Evolutionary conservation across 2,888 invertebrate species (phyloP), one percentile per base, ranked within the genome.

Genomic region (Eurytoma adleriae): DNA sequence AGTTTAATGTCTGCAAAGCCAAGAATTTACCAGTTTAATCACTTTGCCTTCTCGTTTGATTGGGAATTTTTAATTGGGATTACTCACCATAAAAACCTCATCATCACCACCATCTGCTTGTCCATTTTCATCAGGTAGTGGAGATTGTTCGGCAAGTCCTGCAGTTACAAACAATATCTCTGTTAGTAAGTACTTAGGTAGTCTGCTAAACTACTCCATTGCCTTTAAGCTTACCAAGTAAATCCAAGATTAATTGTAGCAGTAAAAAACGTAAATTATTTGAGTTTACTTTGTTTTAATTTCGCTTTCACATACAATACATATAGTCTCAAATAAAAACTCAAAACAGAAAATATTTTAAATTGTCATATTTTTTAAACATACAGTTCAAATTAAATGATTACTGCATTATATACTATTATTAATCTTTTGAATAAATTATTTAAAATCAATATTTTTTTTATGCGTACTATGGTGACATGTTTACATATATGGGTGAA

Each of bases 81-180:
- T 56, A 90, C 92, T 92, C 91, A 97, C 97, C 96, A 97, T 97
- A 92, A 98, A 98, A 86, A 98, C 97, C 90, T 98, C 97, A 89
- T 98, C 97, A 90, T 98, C 98, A 83, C 96, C 96, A 83, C 95
- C 95, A 87, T 96, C 96, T 93, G 93, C 76, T 83, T 76, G 75
- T 30, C 84, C 93, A 91, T 94, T 93, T 92, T 93, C 93, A 93
- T 94, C 93, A 90, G 93, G 94, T 84, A 94, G 92, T 86, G 94
- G 61, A 27, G 79, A 93, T 89, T 94, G 93, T 87, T 95, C 95
- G 89, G 95, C 94, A 92, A 96, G 93, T 92, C 95, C 96, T 96
- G 89, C 20, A 91, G 89, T 86, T 73, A 69, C 3, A 57, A 30
- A 48, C 10, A 62, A 69, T 62, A 74, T 71, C 18, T 48, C 52